These are phyloP conservation scores for Cancer borealis DNA, from an alignment of 2,888 invertebrate species.

Conservation along the genomic window DNA sequence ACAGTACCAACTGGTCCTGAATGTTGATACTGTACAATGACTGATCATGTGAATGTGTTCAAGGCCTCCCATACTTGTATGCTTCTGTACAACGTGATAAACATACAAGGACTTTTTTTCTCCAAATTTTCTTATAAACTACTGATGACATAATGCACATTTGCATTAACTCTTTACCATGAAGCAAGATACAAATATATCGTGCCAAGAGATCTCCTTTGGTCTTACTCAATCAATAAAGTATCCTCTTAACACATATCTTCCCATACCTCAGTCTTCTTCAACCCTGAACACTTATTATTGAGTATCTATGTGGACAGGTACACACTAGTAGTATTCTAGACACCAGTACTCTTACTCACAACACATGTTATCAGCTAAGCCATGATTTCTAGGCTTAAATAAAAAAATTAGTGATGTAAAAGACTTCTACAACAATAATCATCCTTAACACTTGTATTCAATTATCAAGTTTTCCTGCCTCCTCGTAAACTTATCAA, in stretches of 20 bases:
- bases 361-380: neutral
- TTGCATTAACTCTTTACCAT: neutral
- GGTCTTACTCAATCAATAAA: neutral
- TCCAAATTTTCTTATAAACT: neutral
- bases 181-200: neutral
- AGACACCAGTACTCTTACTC: neutral
- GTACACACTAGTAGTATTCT: neutral
- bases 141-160: neutral
- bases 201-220: neutral
- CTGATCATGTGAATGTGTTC: neutral
- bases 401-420: neutral
- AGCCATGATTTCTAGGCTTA: neutral
- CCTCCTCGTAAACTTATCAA: neutral
- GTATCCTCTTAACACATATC: neutral
- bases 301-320: neutral
- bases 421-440: neutral
- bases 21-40: too few relatives aligned
- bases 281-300: neutral
- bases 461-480: neutral
- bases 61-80: neutral
- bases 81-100: neutral
- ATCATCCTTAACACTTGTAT: neutral
- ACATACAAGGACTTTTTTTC: too few relatives aligned
- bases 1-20: neutral
- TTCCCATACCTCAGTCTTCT: neutral